Base-by-base conservation (phyloP, 2,888 invertebrate genomes). In the Acleris cristana region DNA sequence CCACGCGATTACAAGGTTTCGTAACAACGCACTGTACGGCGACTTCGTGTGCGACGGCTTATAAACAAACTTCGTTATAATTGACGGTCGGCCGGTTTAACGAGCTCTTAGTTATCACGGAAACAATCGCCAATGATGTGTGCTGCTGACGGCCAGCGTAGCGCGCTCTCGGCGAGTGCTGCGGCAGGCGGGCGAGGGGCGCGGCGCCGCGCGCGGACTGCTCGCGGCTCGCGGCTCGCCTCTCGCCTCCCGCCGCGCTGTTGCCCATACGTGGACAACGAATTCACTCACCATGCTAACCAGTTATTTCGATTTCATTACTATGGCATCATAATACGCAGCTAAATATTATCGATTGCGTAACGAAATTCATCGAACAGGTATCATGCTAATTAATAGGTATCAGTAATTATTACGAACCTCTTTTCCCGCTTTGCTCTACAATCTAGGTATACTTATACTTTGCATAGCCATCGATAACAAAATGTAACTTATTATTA, bases 1-100 rank as follows among this genome's bases (percentile, higher is more conserved):
- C 85, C 84, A 85, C 87, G 83, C 86, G 81, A 83, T 85, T 83
- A 82, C 87, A 87, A 87, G 83, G 87, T 85, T 85, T 82, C 79
- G 78, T 82, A 83, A 85, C 79, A 77, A 82, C 85, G 83, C 81
- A 86, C 79, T 81, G 85, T 83, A 74, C 82, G 76, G 76, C 70
- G 75, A 80, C 80, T 79, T 75, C 75, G 78, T 71, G 74, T 79
- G 79, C 80, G 80, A 79, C 80, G 80, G 85, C 81, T 86, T 90
- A 87, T 86, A 89, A 89, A 90, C 88, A 87, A 85, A 76, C 74
- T 75, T 76, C 72, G 80, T 75, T 82, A 76, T 73, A 74, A 70
- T 72, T 76, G 62, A 70, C 70, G 73, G 71, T 77, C 74, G 75
- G 76, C 73, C 74, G 77, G 80, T 79, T 79, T 77, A 79, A 76